These are phyloP conservation scores for Pteropus alecto DNA, from an alignment of 2,113 vertebrate genomes.

Conservation along the genomic window DNA sequence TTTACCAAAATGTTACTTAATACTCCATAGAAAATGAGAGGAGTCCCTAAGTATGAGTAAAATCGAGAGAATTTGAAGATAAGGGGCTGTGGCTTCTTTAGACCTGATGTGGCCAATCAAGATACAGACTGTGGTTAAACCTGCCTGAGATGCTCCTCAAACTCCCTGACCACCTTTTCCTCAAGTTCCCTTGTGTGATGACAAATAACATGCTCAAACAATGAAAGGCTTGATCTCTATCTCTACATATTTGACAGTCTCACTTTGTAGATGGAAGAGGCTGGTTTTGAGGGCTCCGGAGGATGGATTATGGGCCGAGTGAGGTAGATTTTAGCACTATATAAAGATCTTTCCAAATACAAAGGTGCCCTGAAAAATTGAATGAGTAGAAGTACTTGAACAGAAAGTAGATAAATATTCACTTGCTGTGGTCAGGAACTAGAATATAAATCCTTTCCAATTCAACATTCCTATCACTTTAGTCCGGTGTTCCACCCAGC, in stretches of 20 bases:
- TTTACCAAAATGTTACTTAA: slow-evolving; percentile 21
- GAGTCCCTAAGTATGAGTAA: background rate
- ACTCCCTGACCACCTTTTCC: background rate
- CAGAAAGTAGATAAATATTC: background rate
- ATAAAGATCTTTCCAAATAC: slow-evolving; percentile 15
- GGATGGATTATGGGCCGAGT: background rate
- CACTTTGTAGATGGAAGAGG: background rate
- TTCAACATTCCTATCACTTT: slow-evolving; percentile 28
- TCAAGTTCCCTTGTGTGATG: background rate
- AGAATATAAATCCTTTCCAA: slow-evolving; percentile 10
- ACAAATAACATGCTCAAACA: background rate
- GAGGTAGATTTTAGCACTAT: background rate
- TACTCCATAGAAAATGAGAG: background rate
- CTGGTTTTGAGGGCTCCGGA: background rate
- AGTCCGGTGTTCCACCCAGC: slow-evolving; percentile 1
- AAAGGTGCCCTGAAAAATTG: background rate
- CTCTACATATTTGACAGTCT: slow-evolving; percentile 1
- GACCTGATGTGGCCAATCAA: background rate
- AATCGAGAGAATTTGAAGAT: slow-evolving; percentile 19
- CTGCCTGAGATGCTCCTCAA: background rate
- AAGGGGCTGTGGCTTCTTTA: background rate
- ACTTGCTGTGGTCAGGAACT: background rate
- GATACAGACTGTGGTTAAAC: background rate
- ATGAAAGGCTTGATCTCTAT: background rate
- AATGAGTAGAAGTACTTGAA: background rate